Evolutionary conservation across 2,888 invertebrate genomes (phyloP), one percentile per base, ranked within the genome.

Genomic region (Ochropacha duplaris): DNA sequence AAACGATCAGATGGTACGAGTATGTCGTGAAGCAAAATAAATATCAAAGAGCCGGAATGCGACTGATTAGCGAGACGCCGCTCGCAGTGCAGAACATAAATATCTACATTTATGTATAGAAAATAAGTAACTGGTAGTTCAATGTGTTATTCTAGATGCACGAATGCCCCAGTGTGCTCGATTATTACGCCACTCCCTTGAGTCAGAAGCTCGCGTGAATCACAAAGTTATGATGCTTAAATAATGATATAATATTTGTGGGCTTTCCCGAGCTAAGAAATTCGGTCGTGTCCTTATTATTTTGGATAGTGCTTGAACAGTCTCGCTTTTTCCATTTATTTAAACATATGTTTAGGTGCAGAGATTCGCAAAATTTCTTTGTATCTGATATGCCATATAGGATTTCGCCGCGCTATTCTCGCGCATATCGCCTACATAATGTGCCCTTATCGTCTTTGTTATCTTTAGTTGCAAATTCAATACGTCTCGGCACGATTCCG

Each of bases 201-300:
- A 74, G 71, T 81, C 71, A 72, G 66, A 63, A 61, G 60, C 59
- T 65, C 59, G 64, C 69, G 71, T 87, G 85, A 87, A 76, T 87
- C 86, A 84, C 69, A 57, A 66, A 64, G 67, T 78, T 75, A 72
- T 76, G 71, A 73, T 84, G 76, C 36, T 36, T 36, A n/a, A n/a
- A 36, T 31, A 12, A 31, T 36, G n/a, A 84, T 78, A 76, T 77
- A 84, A 82, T 64, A 61, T 58, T 54, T 58, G 54, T 69, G 76
- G 76, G 73, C 72, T 72, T 81, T 81, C 78, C 78, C 74, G 70
- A 71, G 59, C 59, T 61, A 63, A 70, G 71, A 76, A 78, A 76
- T 81, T 74, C 69, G 74, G 71, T 56, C 71, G 57, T 60, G 70
- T 76, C 73, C 75, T 72, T 74, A 74, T 56, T 58, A 50, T 52